Conservation (phyloP, 2,113 vertebrate genomes). For the Rousettus leschenaultii region DNA sequence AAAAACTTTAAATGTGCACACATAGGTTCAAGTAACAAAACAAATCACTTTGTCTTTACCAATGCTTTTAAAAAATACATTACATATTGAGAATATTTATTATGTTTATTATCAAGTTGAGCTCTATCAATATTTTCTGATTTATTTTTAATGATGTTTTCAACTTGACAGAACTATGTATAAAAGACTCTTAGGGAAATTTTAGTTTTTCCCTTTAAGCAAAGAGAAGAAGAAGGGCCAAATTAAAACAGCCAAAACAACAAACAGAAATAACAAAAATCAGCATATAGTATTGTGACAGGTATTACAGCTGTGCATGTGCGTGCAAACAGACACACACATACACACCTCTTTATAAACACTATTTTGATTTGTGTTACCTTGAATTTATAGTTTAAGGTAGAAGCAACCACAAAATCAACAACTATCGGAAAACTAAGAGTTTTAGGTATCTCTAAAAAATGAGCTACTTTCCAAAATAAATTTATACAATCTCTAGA, state of each 20-base stretch:
- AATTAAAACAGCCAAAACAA: neutral
- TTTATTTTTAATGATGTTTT: neutral
- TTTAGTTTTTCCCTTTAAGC: neutral
- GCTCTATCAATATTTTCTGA: neutral
- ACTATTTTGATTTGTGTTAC: neutral
- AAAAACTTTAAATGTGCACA: neutral
- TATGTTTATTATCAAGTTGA: neutral
- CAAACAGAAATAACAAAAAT: neutral
- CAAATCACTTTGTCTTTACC: neutral
- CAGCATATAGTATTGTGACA: neutral
- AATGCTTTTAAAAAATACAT: neutral
- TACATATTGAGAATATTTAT: neutral
- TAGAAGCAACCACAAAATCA: neutral
- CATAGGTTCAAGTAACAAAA: neutral
- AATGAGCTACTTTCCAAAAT: slow-evolving; percentile 50
- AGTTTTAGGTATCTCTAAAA: slow-evolving; percentile 39
- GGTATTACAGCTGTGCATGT: neutral
- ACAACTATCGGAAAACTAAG: slow-evolving; percentile 32
- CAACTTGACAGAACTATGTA: neutral
- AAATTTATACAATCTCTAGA: slow-evolving; percentile 50
- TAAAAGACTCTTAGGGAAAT: neutral
- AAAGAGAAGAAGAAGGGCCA: neutral
- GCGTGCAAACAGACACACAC: neutral
- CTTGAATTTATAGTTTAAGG: slow-evolving; percentile 16
- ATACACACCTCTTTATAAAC: neutral